phyloP scores from a whole-genome alignment of 2,113 vertebrate species.

The Aramus guarauna region DNA sequence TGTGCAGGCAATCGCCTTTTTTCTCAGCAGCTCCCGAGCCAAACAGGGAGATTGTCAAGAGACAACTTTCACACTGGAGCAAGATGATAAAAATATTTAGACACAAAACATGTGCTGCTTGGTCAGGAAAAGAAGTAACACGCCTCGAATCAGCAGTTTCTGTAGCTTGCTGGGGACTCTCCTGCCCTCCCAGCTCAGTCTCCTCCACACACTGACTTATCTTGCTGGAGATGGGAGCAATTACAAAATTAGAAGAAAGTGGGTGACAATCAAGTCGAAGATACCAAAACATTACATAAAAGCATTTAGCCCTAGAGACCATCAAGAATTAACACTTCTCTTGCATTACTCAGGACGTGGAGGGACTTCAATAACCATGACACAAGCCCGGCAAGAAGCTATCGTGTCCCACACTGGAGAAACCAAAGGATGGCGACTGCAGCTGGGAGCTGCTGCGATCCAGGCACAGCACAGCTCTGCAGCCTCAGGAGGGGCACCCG shows the following conservation, averaged over 20 bases:
- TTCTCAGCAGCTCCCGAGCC: background rate
- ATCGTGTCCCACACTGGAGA: accelerated
- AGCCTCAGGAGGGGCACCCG: accelerated
- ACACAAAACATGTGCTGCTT: conserved; percentile 19
- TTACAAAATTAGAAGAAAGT: background rate
- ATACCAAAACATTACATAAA: background rate
- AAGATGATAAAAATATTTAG: background rate
- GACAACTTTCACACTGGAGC: background rate
- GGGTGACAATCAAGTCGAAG: background rate
- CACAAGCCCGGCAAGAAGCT: background rate
- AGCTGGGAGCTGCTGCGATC: accelerated
- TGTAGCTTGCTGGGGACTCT: background rate
- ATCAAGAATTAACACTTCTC: background rate
- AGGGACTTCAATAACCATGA: background rate
- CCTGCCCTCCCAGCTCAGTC: background rate
- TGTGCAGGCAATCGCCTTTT: background rate
- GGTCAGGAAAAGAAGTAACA: background rate
- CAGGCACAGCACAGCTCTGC: too few species aligned
- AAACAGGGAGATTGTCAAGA: background rate
- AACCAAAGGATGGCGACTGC: accelerated
- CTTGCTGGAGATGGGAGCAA: background rate
- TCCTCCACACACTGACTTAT: background rate
- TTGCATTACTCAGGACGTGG: accelerated
- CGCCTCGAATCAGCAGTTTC: background rate
- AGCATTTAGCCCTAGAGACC: background rate